These are phyloP conservation scores for Poicephalus gulielmi DNA, from an alignment of 2,113 vertebrate species.

Conservation along the genomic window DNA sequence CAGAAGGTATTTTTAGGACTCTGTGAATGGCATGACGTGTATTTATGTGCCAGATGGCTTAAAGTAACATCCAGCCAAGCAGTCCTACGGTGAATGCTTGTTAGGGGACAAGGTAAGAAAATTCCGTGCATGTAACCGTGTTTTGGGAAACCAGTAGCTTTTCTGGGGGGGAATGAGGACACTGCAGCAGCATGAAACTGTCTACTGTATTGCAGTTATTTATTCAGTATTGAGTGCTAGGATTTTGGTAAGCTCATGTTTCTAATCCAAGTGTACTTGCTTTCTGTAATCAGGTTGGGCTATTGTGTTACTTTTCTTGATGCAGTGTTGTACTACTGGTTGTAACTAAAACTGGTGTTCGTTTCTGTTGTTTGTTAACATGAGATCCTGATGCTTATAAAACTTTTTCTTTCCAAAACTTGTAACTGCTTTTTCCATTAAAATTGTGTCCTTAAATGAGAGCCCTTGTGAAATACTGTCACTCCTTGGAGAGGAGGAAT, in stretches of 20 bases:
- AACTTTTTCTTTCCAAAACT: background rate
- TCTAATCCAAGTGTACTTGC: background rate
- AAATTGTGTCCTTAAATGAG: background rate
- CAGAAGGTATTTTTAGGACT: conserved; percentile 42
- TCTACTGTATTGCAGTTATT: background rate
- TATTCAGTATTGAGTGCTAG: background rate
- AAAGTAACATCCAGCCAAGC: background rate
- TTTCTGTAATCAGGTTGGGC: background rate
- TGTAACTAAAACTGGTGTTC: background rate
- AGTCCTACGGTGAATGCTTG: accelerated
- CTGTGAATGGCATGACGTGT: background rate
- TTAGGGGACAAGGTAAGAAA: background rate
- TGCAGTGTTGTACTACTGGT: background rate
- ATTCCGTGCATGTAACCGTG: background rate
- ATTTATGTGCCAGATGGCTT: conserved; percentile 32
- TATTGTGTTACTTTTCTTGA: conserved; percentile 16
- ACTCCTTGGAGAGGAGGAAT: background rate
- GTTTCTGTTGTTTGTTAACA: background rate
- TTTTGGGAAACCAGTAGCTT: background rate
- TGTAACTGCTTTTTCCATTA: background rate
- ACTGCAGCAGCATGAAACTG: background rate
- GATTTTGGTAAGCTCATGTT: conserved; percentile 1
- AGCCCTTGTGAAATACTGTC: background rate
- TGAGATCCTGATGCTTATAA: background rate
- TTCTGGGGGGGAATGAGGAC: background rate